Percentiles rank a stretch among this genome's conserved stretches.
Evolutionary conservation across 2,888 invertebrate genomes (phyloP).

Genomic region (Eupeodes luniger): DNA sequence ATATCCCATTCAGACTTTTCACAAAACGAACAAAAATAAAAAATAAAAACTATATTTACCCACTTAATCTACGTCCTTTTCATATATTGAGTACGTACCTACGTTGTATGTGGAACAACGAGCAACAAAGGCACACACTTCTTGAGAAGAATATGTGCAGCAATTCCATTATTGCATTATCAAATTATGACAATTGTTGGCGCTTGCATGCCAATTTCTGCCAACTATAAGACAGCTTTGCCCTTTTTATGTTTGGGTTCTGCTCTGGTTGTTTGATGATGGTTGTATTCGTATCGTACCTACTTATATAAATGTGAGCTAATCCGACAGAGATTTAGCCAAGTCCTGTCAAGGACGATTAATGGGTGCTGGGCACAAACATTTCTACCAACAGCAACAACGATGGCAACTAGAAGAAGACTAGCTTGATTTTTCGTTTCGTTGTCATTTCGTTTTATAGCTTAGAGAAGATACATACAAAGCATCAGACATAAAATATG

Average conservation of each 20-base stretch:
- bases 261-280: conserved; percentile 1
- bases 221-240: conserved; percentile 49
- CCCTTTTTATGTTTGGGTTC: conserved; percentile 49
- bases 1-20: conserved; percentile 28
- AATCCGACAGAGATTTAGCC: conserved; percentile 76
- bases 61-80: conserved; percentile 60
- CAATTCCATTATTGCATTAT: conserved; percentile 76
- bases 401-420: conserved; percentile 12
- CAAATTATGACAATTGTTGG: conserved; percentile 76
- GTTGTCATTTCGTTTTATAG: conserved; percentile 24
- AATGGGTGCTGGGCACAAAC: conserved; percentile 49
- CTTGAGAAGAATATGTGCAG: conserved; percentile 60
- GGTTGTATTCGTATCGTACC: not conserved
- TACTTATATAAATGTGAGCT: conserved; percentile 32
- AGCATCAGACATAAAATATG: not conserved
- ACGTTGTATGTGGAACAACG: too few relatives aligned
- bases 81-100: conserved; percentile 22
- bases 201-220: conserved; percentile 74
- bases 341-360: conserved; percentile 75
- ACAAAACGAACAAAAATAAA: conserved; percentile 1
- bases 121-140: too few relatives aligned
- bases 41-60: conserved; percentile 48
- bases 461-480: not conserved
- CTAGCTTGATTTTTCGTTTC: conserved; percentile 38
- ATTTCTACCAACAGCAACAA: not conserved